Percentiles rank a stretch among this genome's conserved stretches.
Conservation (phyloP, 2,113 vertebrate genomes). For the Formicarius rufipectus region DNA sequence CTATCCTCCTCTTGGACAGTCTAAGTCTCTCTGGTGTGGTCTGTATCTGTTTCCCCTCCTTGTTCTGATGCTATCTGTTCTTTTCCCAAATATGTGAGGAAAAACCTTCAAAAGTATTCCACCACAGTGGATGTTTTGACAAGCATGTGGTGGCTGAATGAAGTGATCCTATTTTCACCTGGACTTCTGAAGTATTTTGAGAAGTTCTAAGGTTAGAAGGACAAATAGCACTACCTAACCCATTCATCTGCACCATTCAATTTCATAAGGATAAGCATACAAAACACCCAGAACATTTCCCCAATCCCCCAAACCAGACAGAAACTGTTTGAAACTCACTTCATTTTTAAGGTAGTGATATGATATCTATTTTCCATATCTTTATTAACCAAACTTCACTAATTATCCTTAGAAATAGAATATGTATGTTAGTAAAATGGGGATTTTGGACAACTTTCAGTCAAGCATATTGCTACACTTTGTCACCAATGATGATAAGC, state of each 20-base stretch:
- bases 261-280: background rate
- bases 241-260: background rate
- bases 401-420: background rate
- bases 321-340: background rate
- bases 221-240: background rate
- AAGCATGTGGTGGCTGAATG: background rate
- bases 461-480: background rate
- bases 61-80: background rate
- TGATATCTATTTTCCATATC: background rate
- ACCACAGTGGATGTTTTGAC: background rate
- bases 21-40: background rate
- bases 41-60: background rate
- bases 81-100: background rate
- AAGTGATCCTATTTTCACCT: background rate
- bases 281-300: fast-evolving
- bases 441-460: background rate
- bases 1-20: background rate
- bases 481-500: background rate
- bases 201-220: background rate
- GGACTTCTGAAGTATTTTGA: background rate
- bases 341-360: background rate
- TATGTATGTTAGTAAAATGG: background rate
- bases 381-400: background rate
- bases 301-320: background rate
- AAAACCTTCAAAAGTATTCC: background rate